These are phyloP conservation scores for Colius striatus DNA, from an alignment of 2,113 vertebrate species.

Conservation along the genomic window DNA sequence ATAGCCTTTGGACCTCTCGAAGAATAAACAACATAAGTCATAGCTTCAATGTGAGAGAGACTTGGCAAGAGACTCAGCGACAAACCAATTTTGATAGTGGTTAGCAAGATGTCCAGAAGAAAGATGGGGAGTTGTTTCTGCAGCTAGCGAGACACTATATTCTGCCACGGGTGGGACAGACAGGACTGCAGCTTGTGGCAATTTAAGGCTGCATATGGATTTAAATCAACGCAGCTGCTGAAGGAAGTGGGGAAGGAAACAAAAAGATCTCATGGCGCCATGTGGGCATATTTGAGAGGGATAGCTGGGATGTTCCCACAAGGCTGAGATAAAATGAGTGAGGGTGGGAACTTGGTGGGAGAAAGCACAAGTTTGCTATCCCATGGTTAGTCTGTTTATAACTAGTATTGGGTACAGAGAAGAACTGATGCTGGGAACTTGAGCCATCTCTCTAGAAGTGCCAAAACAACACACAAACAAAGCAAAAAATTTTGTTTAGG, in stretches of 20 bases:
- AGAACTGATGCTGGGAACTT: background rate
- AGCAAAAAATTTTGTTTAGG: background rate
- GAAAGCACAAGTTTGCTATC: background rate
- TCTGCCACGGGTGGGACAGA: background rate
- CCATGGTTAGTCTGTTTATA: background rate
- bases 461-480: background rate
- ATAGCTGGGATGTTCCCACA: background rate
- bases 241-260: background rate
- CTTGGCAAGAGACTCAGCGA: background rate
- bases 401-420: background rate
- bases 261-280: background rate
- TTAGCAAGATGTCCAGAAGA: constrained; percentile 38
- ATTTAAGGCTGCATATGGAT: background rate
- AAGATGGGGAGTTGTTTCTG: constrained; percentile 10
- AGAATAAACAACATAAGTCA: background rate
- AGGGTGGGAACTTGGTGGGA: background rate
- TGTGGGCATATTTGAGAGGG: background rate
- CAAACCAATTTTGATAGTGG: background rate
- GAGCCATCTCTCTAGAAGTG: background rate
- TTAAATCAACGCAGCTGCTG: constrained; percentile 2
- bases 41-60: background rate
- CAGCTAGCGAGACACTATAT: background rate
- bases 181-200: background rate
- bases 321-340: fast-evolving
- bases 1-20: background rate